Evolutionary conservation across 2,797 vertebrate species (phyloP).

Genomic region (Dryobates pubescens): DNA sequence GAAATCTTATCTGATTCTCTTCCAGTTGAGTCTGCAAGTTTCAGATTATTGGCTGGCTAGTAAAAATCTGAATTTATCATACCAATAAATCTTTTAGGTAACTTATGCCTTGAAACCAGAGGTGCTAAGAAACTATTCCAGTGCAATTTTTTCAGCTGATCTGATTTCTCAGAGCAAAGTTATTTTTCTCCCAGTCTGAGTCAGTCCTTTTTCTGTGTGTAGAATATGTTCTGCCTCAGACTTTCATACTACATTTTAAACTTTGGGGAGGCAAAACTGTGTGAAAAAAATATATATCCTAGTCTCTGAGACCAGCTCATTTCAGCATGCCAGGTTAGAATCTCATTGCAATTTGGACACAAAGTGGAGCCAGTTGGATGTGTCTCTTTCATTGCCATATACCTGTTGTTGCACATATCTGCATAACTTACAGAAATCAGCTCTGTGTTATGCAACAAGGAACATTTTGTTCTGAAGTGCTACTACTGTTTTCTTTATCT

Average conservation of each 20-base stretch:
- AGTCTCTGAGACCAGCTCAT: neutral
- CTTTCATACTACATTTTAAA: neutral
- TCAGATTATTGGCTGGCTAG: constrained; percentile 16
- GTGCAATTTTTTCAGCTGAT: neutral
- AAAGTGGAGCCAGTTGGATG: neutral
- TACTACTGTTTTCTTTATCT: neutral
- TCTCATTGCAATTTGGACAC: neutral
- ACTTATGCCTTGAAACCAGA: neutral
- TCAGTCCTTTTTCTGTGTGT: constrained; percentile 11
- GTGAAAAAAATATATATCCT: neutral
- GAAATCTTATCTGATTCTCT: neutral
- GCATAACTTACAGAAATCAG: neutral
- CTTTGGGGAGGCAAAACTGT: neutral
- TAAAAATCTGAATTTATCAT: constrained; percentile 22
- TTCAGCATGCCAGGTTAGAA: neutral
- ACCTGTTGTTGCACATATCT: neutral
- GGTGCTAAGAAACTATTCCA: neutral
- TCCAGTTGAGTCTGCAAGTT: constrained; percentile 35
- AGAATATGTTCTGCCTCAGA: neutral
- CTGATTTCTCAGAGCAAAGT: neutral
- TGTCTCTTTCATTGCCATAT: neutral
- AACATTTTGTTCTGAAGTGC: constrained; percentile 7
- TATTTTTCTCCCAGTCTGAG: neutral
- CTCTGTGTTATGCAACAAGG: neutral
- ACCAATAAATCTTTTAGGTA: constrained; percentile 9